Evolutionary conservation across 2,113 vertebrate species (phyloP).

Genomic region (Laticauda laticaudata): DNA sequence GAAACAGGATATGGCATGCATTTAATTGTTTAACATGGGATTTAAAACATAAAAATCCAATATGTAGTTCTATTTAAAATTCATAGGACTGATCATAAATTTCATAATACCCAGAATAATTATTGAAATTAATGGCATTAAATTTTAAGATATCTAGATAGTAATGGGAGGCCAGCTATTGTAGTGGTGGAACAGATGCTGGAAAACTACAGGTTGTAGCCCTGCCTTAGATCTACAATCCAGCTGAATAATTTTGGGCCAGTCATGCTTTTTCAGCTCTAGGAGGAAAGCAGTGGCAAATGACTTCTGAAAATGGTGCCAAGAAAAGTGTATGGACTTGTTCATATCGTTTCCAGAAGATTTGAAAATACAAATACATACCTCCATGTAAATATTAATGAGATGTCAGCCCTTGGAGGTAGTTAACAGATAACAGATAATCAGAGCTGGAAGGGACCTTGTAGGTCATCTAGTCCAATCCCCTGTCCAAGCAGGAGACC

Average conservation of each 20-base stretch:
- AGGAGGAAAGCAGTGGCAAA: background rate
- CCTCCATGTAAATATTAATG: background rate
- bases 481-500: no score
- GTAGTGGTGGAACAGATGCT: background rate
- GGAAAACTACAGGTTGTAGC: background rate
- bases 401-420: background rate
- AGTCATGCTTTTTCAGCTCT: background rate
- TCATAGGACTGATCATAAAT: background rate
- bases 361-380: background rate
- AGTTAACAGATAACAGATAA: background rate
- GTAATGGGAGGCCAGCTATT: background rate
- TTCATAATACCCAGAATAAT: background rate
- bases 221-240: background rate
- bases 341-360: background rate
- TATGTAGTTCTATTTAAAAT: background rate
- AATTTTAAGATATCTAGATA: background rate
- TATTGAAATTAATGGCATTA: background rate
- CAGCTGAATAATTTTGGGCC: background rate
- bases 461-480: no score
- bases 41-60: background rate
- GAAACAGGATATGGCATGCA: background rate
- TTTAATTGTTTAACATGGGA: background rate
- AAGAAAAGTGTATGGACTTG: background rate
- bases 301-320: background rate
- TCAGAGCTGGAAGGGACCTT: no score